These are phyloP conservation scores for Puffinus mauretanicus DNA, from an alignment of 2,113 vertebrate species.

Conservation along the genomic window DNA sequence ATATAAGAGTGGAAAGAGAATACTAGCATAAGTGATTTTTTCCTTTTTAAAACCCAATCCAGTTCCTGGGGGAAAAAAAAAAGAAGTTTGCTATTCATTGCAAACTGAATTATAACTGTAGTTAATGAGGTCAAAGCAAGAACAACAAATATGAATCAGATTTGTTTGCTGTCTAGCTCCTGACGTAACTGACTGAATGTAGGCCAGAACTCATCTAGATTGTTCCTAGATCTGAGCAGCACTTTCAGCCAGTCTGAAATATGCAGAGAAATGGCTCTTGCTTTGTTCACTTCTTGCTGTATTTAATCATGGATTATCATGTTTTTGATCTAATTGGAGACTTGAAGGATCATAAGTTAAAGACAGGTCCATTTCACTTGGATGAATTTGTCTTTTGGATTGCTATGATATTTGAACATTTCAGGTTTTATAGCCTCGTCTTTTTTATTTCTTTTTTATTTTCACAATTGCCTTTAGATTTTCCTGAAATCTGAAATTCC, in stretches of 20 bases:
- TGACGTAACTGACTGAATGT: neutral
- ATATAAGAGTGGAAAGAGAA: neutral
- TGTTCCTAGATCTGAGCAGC: neutral
- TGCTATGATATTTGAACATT: neutral
- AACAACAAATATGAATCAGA: neutral
- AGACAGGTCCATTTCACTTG: neutral
- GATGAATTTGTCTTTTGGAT: neutral
- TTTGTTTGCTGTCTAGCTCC: neutral
- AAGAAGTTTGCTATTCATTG: neutral
- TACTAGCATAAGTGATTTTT: accelerated
- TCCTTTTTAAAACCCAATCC: neutral
- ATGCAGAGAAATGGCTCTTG: neutral
- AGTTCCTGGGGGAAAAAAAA: neutral
- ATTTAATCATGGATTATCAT: neutral
- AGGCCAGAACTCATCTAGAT: neutral
- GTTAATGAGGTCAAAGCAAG: neutral
- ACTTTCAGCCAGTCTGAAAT: neutral
- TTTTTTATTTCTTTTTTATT: neutral
- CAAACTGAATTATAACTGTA: neutral
- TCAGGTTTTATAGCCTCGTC: neutral
- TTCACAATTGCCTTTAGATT: neutral
- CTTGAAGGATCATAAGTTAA: neutral
- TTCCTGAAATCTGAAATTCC: neutral
- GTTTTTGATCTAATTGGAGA: neutral
- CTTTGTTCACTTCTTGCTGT: neutral